Evolutionary conservation across 2,113 vertebrate genomes (phyloP), one percentile per base, ranked within the genome.

Genomic region (Caloenas nicobarica): DNA sequence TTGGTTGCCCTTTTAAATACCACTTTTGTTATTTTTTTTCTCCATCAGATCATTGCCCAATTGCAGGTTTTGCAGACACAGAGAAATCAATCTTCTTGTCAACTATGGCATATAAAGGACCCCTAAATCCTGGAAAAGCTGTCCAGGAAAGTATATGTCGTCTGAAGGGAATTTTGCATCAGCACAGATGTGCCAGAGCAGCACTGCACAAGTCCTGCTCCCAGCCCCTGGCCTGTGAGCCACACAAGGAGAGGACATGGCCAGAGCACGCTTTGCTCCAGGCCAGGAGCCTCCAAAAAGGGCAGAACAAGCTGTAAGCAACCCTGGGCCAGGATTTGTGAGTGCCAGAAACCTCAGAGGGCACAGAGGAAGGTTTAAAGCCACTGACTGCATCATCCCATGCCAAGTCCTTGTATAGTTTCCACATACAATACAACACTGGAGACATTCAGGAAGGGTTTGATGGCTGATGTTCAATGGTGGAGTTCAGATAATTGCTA

Each of bases 61-160:
- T 3, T 79, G 57, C 42, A 65, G 57, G n/a, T 71, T 93, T 78
- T 81, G 34, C n/a, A 86, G 53, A 64, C 36, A 51, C 11, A 94
- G 60, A 93, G 68, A 73, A 95, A 95, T 66, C 46, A 50, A 93
- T 71, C 78, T 94, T 87, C 81, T 85, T 74, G 69, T 72, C 83
- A 95, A 42, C 50, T 91, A 28, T n/a, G 38, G 54, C 25, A 76
- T 17, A 72, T n/a, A 50, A 65, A 94, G 42, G 86, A 89, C 61
- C 38, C 42, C 57, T 81, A 91, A 93, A 85, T 64, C 78, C 65
- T 68, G 40, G 33, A 72, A 86, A 85, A 79, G 34, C 22, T 68
- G 33, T 34, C 51, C 77, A 86, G 60, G 53, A 91, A 81, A 76
- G 21, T n/a, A 11, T 10, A 10, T 0, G 0, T 7, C 0, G 1